These are phyloP conservation scores for Cheilosia vernalis DNA, from an alignment of 2,888 invertebrate genomes.

Conservation along the genomic window DNA sequence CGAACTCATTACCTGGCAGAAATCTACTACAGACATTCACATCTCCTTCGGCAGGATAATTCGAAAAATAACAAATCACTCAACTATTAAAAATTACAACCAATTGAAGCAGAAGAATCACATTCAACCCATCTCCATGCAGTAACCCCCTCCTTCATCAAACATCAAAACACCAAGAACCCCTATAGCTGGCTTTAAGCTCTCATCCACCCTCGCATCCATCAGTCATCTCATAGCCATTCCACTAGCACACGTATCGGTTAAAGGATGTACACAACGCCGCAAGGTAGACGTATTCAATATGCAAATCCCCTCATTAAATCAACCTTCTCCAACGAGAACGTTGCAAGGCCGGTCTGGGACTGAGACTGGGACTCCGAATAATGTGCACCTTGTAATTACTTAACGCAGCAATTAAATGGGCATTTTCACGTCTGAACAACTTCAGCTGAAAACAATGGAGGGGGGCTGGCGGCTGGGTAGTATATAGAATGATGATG, in stretches of 20 bases:
- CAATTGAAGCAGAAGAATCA: slow-evolving; percentile 69
- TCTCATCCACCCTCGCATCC: slow-evolving; percentile 8
- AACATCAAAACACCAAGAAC: slow-evolving; percentile 49
- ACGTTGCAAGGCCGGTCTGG: slow-evolving; percentile 40
- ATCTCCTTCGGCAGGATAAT: slow-evolving; percentile 11
- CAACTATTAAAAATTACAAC: slow-evolving; percentile 67
- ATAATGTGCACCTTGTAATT: slow-evolving; percentile 74
- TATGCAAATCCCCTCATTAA: slow-evolving; percentile 75
- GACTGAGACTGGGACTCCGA: slow-evolving; percentile 48
- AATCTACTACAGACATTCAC: background rate
- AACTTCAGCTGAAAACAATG: slow-evolving; percentile 71
- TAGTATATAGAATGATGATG: slow-evolving; percentile 27
- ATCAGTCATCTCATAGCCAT: background rate
- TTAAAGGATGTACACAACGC: slow-evolving; percentile 34
- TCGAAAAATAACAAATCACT: slow-evolving; percentile 70
- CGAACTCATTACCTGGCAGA: background rate
- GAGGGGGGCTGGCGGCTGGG: background rate
- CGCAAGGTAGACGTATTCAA: slow-evolving; percentile 62
- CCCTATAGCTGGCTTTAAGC: slow-evolving; percentile 40
- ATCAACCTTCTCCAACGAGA: slow-evolving; percentile 66
- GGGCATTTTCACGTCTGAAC: slow-evolving; percentile 75
- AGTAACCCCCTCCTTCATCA: background rate
- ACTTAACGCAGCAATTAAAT: slow-evolving; percentile 75
- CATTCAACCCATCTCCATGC: slow-evolving; percentile 41
- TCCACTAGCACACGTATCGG: slow-evolving; percentile 14